Evolutionary conservation across 2,113 vertebrate species (phyloP), one percentile per base, ranked within the genome.

Genomic region (Nansenia antarctica): DNA sequence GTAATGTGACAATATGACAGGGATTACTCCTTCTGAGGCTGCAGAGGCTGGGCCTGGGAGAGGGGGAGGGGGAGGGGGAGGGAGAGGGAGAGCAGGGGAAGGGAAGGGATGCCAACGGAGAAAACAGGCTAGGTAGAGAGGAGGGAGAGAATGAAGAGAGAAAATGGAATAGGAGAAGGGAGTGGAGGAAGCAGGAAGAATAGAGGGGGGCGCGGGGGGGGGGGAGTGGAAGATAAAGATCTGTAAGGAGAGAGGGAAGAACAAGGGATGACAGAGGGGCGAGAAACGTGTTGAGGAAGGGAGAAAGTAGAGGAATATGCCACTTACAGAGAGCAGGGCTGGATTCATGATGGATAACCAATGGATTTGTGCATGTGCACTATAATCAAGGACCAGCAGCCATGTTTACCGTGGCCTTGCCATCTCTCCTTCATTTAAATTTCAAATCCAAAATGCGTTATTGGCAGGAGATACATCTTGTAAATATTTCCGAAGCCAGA

Each of bases 1-100:
- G 86, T 90, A 89, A 89, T 86, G 67, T 85, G 86, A 89, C 88
- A 91, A 86, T 90, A 87, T 90, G 88, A 86, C 82, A 86, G 65
- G 80, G 86, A 88, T 88, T 86, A 86, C 73, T 79, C 76, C 78
- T 69, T 80, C 74, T 78, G 73, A 71, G 82, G 65, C 67, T 65
- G n/a, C n/a, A 72, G 70, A 49, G 74, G 71, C 70, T 74, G 63
- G 73, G 66, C 63, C 65, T 32, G 73, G 63, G 47, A 62, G 30
- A 22, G 24, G 72, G 71, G 59, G 45, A 31, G n/a, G 62, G 47
- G 62, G 53, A 39, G 31, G 47, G 62, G 53, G 35, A 32, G 60
- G 54, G 62, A 62, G 57, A 35, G 11, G 24, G 29, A 26, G 9
- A 20, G 26, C 15, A n/a, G 45, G 20, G 42, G n/a, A 5, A 47